These are phyloP conservation scores for Vimba vimba DNA, from an alignment of 2,113 vertebrate genomes.

Conservation along the genomic window DNA sequence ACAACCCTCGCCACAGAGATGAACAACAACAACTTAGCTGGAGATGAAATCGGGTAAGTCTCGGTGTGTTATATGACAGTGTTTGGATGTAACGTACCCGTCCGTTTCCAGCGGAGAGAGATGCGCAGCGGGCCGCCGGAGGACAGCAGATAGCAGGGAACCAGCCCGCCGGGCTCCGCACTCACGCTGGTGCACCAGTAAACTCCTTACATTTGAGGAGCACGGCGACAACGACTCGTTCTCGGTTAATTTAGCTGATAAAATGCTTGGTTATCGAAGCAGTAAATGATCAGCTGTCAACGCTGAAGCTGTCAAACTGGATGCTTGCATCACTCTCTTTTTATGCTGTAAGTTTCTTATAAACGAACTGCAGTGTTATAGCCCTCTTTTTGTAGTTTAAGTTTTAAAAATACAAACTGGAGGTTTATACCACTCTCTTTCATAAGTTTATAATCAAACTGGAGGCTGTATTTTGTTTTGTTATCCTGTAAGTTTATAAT, in stretches of 20 bases:
- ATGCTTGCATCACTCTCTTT: neutral
- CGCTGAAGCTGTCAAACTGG: conserved; percentile 15
- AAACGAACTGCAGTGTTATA: neutral
- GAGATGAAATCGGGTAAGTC: conserved; percentile 94
- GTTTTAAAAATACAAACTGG: neutral
- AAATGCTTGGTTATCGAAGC: neutral
- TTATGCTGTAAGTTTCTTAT: conserved; percentile 6
- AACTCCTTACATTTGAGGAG: neutral
- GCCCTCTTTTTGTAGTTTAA: neutral
- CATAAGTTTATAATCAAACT: neutral
- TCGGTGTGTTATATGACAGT: neutral
- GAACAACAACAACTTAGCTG: conserved; percentile 92
- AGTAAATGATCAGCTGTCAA: neutral
- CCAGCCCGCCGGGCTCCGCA: conserved; percentile 6
- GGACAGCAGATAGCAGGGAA: conserved; percentile 10
- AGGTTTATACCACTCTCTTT: neutral
- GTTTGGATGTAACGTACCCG: neutral
- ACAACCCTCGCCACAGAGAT: conserved; percentile 79
- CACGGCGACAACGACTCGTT: neutral
- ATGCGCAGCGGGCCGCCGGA: conserved; percentile 36
- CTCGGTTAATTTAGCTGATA: neutral
- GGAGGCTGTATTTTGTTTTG: neutral
- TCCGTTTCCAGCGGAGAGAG: conserved; percentile 19
- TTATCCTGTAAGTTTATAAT: neutral
- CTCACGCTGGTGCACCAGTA: neutral